Base-by-base conservation (phyloP, 2,797 vertebrate species). In the Hypotaenidia philippensis region DNA sequence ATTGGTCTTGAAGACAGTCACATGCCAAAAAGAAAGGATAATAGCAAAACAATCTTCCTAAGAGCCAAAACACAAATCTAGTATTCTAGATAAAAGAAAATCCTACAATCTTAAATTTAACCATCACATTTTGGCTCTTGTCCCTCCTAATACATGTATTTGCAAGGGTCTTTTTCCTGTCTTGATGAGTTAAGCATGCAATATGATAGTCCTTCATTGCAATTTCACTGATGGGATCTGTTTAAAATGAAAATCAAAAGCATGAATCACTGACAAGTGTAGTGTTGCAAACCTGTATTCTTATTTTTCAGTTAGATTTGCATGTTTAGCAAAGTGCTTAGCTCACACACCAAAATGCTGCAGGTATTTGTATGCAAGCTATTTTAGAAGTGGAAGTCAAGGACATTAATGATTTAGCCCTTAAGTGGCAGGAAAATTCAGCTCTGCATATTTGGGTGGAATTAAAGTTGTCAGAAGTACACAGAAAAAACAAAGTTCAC, bases 211-310 rank as follows among this genome's bases (percentile, higher is more conserved):
- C 57, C 32, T 89, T 53, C 71, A 57, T 64, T 56, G 45, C 45
- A 68, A 25, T 78, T 78, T 81, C 57, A 78, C 57, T 76, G 41
- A 53, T 45, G 27, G 52, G 31, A 66, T 66, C 29, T 40, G 44
- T 66, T 94, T 83, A 70, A 84, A 75, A 68, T 45, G 7, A 82
- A 91, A 90, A 72, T 76, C 44, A 74, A 76, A 84, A 79, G 63
- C 65, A 45, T n/a, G 60, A 92, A 52, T 59, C 81, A 45, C 56
- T 3, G 8, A 45, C 36, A 70, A 87, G 52, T 17, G 32, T 8
- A 65, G 29, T 9, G 26, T 17, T 87, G 68, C 64, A 90, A 78
- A 89, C 53, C 65, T 63, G 53, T 27, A 27, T 4, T 70, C 57
- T 69, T 49, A 38, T 82, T 94, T 89, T 87, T 82, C 83, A 90